Base-by-base conservation (phyloP, 2,797 vertebrate species). In the Epinephelus awoara region DNA sequence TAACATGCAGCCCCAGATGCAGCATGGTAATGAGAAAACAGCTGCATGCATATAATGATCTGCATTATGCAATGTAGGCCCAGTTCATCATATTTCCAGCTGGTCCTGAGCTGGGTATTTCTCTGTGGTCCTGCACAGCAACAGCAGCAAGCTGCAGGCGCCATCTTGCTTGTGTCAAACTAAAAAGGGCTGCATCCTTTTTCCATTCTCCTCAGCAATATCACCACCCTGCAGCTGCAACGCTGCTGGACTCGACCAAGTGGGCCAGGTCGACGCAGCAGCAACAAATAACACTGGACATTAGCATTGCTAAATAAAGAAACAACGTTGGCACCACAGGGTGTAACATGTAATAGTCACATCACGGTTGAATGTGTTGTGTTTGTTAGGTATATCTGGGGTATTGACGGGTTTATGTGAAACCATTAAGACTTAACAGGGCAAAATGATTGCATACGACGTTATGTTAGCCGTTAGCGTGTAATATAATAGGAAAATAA, bases 81-180 rank as follows among this genome's bases (percentile, higher is more conserved):
- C 1, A 12, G 19, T 27, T 77, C 23, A 56, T 79, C 67, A 12
- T 18, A 19, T 77, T 71, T 50, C 69, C 72, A 89, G 40, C 51
- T 77, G 63, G 1, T 62, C 38, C 69, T 61, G 12, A 44, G 57
- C 63, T 71, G 13, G 77, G 71, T 44, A 12, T 46, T 51, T 75
- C 49, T 79, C 76, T 66, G 8, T 77, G 74, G 52, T 84, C 83
- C 74, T 64, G 50, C 66, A 69, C 61, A 79, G 67, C 59, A 82
- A 47, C 82, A 79, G 50, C 52, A 74, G 67, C 42, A 64, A 67
- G 71, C 85, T 54, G 69, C 72, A 78, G 85, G 78, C 93, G 94
- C 93, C 94, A 94, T 94, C 92, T 94, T 93, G 88, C 85, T 82
- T 68, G 64, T 88, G 87, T 86, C 83, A 86, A 89, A 86, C 72